These are phyloP conservation scores for Camptogramma bilineatum DNA, from an alignment of 2,888 invertebrate genomes.

Conservation along the genomic window DNA sequence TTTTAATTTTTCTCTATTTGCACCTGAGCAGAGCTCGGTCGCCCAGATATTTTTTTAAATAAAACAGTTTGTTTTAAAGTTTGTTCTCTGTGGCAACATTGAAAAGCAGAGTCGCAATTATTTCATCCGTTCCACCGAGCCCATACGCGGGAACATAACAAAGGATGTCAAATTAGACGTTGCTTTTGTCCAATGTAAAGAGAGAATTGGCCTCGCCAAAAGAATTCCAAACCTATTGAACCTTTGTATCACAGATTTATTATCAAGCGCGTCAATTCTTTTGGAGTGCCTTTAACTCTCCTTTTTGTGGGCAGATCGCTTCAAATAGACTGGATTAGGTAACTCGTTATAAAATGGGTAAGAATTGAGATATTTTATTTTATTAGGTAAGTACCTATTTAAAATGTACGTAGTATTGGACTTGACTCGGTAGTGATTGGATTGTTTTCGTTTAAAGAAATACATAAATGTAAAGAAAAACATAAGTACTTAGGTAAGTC, in stretches of 20 bases:
- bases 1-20: too few species aligned
- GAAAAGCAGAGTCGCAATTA: conserved; percentile 16
- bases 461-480: too few species aligned
- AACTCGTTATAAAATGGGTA: background rate
- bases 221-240: conserved; percentile 42
- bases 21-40: too few species aligned
- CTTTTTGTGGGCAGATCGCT: conserved; percentile 23
- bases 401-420: too few species aligned
- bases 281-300: conserved; percentile 14
- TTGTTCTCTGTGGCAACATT: background rate
- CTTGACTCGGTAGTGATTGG: too few species aligned
- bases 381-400: too few species aligned
- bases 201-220: conserved; percentile 44
- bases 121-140: conserved; percentile 17
- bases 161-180: conserved; percentile 43
- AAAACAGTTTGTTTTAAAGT: too few species aligned
- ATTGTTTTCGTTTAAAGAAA: too few species aligned
- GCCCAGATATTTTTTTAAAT: too few species aligned
- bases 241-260: conserved; percentile 46
- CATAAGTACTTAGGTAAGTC: too few species aligned
- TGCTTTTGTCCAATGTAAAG: conserved; percentile 45
- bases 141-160: conserved; percentile 32
- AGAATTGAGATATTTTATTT: too few species aligned
- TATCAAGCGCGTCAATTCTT: conserved; percentile 33
- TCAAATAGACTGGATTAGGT: conserved; percentile 19